These are phyloP conservation scores for Physocephala rufipes DNA, from an alignment of 2,888 invertebrate species.

Conservation along the genomic window DNA sequence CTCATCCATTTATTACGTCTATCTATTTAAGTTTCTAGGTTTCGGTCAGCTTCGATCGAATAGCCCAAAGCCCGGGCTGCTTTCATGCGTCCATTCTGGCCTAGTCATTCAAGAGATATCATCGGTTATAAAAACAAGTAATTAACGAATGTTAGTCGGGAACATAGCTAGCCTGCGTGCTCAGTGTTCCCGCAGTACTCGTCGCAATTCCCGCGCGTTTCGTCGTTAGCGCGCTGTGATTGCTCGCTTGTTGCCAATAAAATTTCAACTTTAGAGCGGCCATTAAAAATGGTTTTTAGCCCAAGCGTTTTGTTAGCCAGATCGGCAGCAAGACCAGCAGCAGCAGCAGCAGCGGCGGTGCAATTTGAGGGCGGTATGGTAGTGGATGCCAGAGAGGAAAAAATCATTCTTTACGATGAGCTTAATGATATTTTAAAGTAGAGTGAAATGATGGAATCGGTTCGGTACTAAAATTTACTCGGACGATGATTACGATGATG, in stretches of 20 bases:
- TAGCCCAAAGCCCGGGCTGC: slow-evolving; percentile 17
- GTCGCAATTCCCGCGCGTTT: neutral
- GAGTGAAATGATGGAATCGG: neutral
- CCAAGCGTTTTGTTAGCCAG: slow-evolving; percentile 1
- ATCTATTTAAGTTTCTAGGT: slow-evolving; percentile 23
- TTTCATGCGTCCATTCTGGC: neutral
- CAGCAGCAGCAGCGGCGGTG: neutral
- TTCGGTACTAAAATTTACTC: neutral
- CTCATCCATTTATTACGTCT: slow-evolving; percentile 11
- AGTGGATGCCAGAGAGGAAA: neutral
- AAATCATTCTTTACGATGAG: slow-evolving; percentile 15
- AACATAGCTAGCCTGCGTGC: slow-evolving; percentile 4
- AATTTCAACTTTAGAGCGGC: slow-evolving; percentile 44
- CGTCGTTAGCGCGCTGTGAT: slow-evolving; percentile 26
- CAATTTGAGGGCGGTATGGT: neutral
- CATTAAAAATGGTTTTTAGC: slow-evolving; percentile 41
- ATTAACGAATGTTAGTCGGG: slow-evolving; percentile 43
- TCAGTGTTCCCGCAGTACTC: neutral
- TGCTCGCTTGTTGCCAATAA: slow-evolving; percentile 40
- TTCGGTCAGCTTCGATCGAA: slow-evolving; percentile 40
- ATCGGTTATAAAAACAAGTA: slow-evolving; percentile 46
- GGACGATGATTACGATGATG: neutral
- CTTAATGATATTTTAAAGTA: slow-evolving; percentile 25
- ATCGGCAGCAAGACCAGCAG: slow-evolving; percentile 5
- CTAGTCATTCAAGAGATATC: slow-evolving; percentile 43